Percentiles rank a stretch among this genome's conserved stretches.
phyloP scores from a whole-genome alignment of 2,797 vertebrate genomes.

The Lemur catta region DNA sequence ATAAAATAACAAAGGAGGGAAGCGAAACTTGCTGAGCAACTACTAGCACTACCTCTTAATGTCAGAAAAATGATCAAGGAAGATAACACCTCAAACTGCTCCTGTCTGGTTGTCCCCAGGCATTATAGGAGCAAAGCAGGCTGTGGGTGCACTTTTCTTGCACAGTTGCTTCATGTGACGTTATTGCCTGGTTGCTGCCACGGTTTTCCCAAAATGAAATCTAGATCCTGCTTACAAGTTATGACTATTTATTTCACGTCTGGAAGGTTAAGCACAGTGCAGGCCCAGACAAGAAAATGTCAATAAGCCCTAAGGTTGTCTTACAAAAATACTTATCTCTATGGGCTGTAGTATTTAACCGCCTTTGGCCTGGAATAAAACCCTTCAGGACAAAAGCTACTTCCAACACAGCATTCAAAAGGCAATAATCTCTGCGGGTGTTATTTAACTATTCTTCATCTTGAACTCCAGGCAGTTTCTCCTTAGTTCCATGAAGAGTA shows the following conservation, averaged over 20 bases:
- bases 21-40: neutral
- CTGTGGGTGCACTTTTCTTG: neutral
- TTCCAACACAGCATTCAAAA: conserved; percentile 51
- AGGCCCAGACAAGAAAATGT: conserved; percentile 52
- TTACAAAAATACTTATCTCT: conserved; percentile 6
- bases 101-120: neutral
- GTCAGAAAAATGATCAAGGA: neutral
- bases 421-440: neutral
- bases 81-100: neutral
- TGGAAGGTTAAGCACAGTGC: conserved; percentile 23
- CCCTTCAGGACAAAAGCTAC: neutral
- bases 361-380: conserved; percentile 56
- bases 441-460: conserved; percentile 31
- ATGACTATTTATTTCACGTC: neutral
- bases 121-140: neutral
- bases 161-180: neutral
- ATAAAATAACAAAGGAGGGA: neutral
- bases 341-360: neutral
- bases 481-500: neutral
- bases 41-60: neutral
- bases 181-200: neutral
- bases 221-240: conserved; percentile 18
- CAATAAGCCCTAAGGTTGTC: conserved; percentile 32
- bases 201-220: conserved; percentile 34
- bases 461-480: conserved; percentile 6